These are phyloP conservation scores for Xenops minutus DNA, from an alignment of 2,797 vertebrate genomes.

Conservation along the genomic window DNA sequence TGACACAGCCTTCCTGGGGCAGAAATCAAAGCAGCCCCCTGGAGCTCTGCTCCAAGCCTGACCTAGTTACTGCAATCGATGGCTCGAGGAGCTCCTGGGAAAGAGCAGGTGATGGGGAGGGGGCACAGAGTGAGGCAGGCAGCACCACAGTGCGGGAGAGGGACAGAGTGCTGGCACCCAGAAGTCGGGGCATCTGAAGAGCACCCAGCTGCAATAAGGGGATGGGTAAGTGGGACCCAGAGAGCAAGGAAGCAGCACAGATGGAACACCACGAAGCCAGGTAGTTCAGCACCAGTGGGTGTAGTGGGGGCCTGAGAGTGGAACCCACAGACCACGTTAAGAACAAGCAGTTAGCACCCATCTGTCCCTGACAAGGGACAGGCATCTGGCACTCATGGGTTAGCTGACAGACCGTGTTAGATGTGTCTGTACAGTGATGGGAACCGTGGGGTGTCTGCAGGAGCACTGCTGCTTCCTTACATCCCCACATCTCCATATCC, in stretches of 20 bases:
- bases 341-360: neutral
- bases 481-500: neutral
- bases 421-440: neutral
- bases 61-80: neutral
- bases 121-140: accelerated
- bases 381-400: neutral
- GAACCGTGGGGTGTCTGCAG: accelerated
- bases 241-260: neutral
- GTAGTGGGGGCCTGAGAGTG: neutral
- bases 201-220: neutral
- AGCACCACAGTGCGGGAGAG: accelerated
- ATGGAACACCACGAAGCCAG: neutral
- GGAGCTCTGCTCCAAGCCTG: neutral
- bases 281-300: neutral
- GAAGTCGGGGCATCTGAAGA: accelerated
- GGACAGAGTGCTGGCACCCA: neutral
- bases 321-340: neutral
- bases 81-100: neutral
- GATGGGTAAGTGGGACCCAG: neutral
- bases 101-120: accelerated
- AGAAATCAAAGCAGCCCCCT: constrained; percentile 13
- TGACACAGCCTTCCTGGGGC: neutral
- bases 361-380: neutral
- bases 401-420: neutral
- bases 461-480: neutral